Conservation (phyloP, 1,140 invertebrate genomes). For the Bemisia tabaci region DNA sequence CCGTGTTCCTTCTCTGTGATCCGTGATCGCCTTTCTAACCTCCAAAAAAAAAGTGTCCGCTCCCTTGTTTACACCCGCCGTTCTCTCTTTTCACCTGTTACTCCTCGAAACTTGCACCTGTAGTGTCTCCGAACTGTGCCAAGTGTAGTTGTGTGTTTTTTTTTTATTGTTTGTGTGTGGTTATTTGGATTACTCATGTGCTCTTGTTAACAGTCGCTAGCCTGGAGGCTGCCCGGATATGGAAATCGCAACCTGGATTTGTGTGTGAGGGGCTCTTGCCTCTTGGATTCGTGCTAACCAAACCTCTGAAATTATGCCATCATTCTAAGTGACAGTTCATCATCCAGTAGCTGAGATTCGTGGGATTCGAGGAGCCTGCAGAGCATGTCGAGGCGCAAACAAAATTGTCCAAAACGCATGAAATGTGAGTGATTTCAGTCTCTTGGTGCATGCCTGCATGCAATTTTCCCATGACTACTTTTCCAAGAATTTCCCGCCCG, state of each 20-base stretch:
- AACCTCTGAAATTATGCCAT: neutral
- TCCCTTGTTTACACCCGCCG: neutral
- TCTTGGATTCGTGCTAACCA: no score
- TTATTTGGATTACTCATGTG: neutral
- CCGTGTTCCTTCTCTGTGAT: neutral
- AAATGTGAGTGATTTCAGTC: conserved; percentile 23
- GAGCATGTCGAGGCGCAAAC: conserved; percentile 19
- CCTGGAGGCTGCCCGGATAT: no score
- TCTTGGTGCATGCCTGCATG: no score
- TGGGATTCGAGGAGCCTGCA: neutral
- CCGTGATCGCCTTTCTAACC: neutral
- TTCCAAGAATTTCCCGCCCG: no score
- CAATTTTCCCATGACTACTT: no score
- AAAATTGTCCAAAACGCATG: conserved; percentile 23
- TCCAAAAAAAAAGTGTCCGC: neutral
- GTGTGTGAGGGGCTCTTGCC: no score
- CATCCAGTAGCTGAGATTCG: neutral
- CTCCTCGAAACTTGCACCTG: neutral
- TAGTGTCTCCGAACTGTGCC: neutral
- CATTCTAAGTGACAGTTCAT: neutral
- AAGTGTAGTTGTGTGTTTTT: neutral
- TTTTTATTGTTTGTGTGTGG: neutral
- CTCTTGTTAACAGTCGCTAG: no score
- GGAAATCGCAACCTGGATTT: no score
- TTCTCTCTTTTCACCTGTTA: neutral